Evolutionary conservation across 2,113 vertebrate genomes (phyloP).

Genomic region (Cettia cetti): DNA sequence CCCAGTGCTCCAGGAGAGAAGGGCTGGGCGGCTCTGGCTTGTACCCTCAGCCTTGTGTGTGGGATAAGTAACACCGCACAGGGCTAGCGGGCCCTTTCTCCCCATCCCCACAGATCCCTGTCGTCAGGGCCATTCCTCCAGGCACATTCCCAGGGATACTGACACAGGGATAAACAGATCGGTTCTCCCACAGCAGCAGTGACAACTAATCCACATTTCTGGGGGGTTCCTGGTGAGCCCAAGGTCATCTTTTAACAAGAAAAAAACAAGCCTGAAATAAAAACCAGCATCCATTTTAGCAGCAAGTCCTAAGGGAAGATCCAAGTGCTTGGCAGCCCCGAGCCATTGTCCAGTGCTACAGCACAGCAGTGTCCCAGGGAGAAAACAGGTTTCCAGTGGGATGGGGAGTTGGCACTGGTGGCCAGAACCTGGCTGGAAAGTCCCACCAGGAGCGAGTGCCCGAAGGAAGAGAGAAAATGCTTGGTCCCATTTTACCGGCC

Average conservation of each 20-base stretch:
- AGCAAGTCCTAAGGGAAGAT: not conserved
- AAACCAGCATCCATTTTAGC: not conserved
- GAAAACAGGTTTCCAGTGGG: not conserved
- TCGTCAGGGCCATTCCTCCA: not conserved
- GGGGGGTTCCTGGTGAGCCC: not conserved
- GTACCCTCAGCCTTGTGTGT: not conserved
- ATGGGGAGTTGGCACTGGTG: not conserved
- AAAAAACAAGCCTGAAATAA: not conserved
- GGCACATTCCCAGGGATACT: rapidly evolving
- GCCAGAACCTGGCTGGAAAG: not conserved
- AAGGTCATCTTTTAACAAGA: not conserved
- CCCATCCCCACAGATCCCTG: rapidly evolving
- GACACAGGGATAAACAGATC: not conserved
- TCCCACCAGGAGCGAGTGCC: not conserved
- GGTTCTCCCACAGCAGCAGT: not conserved
- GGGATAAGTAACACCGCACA: not conserved
- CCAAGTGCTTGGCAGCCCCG: not conserved
- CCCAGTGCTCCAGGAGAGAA: not conserved
- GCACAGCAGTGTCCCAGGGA: not conserved
- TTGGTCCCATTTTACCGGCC: not conserved
- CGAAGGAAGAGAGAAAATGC: not conserved
- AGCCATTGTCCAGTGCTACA: not conserved
- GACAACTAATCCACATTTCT: not conserved
- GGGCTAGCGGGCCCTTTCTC: not conserved
- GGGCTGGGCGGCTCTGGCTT: not conserved